Base-by-base conservation (phyloP, 2,113 vertebrate species). In the Hepsetus odoe region DNA sequence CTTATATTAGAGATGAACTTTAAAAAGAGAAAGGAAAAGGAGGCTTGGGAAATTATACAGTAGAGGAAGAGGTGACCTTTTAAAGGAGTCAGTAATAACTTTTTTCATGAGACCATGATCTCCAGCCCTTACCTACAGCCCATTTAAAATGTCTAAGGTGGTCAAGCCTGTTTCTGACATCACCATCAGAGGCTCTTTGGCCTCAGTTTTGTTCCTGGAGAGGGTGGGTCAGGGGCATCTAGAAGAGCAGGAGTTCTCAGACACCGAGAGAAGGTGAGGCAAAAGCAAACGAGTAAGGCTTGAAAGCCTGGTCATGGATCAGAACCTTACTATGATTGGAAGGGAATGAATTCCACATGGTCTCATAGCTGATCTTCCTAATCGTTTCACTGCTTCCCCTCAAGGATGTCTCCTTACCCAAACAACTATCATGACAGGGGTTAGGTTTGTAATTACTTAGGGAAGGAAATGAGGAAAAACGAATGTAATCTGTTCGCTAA, bases 231-330 rank as follows among this genome's bases (percentile, higher is more conserved):
- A 44, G 53, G 12, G 32, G 40, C 33, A 65, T 33, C 42, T 40
- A 69, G 66, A 20, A 62, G 16, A 13, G 16, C 28, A 18, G 32
- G 33, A 24, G 53, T 9, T 74, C 33, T 82, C 33, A 46, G 42
- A 69, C 40, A 33, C 7, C n/a, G 68, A 44, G 46, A 46, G 59
- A 62, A 74, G 59, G 51, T 73, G 62, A 62, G 66, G 35, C 72
- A 40, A 86, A 80, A 78, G 85, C 71, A 74, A 81, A 83, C 84
- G 80, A 80, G 77, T 59, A 83, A 82, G 70, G 72, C 79, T 72
- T 81, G 81, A 83, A 88, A 83, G 85, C 86, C 87, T 86, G 83
- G 89, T 90, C 85, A 90, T 86, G 88, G 90, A 88, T 90, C 89
- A 88, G 65, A 81, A 77, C 69, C 70, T 82, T 75, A 76, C 85